Conservation (phyloP, 2,888 invertebrate genomes). For the Dryococelus australis region DNA sequence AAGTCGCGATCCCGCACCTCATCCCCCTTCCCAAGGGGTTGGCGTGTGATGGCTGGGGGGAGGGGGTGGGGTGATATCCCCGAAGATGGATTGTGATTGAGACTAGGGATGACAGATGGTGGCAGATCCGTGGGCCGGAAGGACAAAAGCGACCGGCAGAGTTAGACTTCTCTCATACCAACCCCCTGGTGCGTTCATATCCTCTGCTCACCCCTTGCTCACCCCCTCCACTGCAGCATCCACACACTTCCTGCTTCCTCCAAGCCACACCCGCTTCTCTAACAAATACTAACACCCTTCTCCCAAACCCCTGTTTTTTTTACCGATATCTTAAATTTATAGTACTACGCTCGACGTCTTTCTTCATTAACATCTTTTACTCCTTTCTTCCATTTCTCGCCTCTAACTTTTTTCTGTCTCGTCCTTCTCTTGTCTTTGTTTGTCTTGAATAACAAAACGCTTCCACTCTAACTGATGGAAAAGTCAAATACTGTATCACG, state of each 20-base stretch:
- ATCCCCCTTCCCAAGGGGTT: no score
- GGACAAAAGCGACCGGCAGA: not conserved
- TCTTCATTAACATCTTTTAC: conserved; percentile 16
- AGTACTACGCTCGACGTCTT: not conserved
- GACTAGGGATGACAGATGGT: conserved; percentile 1
- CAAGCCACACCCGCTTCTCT: not conserved
- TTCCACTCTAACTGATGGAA: conserved; percentile 11
- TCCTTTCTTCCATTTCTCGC: not conserved
- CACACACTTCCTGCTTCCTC: not conserved
- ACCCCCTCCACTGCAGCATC: not conserved
- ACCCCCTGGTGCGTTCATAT: not conserved
- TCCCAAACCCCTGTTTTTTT: not conserved
- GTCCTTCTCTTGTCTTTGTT: not conserved
- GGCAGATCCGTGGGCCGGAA: not conserved
- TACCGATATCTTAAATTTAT: conserved; percentile 11
- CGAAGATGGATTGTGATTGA: conserved; percentile 10
- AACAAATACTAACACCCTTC: not conserved
- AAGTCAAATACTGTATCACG: conserved; percentile 11
- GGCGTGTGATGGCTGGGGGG: not conserved
- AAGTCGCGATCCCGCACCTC: no score
- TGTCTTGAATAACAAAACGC: conserved; percentile 2
- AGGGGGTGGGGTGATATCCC: not conserved
- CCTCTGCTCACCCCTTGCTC: not conserved
- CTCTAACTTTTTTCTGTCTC: not conserved
- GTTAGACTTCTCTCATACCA: not conserved